Conservation (phyloP, 2,888 invertebrate genomes). For the Aricia artaxerxes region DNA sequence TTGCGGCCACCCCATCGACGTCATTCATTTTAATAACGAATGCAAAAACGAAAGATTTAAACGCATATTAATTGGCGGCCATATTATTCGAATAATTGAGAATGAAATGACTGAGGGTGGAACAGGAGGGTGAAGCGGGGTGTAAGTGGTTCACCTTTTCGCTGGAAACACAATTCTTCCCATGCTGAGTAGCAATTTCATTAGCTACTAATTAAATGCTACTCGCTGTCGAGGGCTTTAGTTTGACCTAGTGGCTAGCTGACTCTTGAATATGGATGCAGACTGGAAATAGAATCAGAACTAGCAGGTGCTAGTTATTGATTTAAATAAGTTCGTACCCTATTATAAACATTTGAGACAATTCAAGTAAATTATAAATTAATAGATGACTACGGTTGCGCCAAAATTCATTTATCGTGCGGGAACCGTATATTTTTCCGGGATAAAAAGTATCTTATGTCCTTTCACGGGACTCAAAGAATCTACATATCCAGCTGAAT, state of each 20-base stretch:
- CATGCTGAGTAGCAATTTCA: slow-evolving; percentile 13
- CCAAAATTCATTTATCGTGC: too few species aligned
- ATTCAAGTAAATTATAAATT: not conserved
- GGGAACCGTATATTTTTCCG: too few species aligned
- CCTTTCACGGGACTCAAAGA: too few species aligned
- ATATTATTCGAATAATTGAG: slow-evolving; percentile 19
- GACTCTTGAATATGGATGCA: slow-evolving; percentile 17
- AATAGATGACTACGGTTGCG: too few species aligned
- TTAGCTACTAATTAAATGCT: slow-evolving; percentile 18
- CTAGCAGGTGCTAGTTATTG: not conserved
- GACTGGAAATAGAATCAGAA: not conserved
- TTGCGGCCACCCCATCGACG: not conserved
- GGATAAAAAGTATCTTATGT: too few species aligned
- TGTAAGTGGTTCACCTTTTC: not conserved
- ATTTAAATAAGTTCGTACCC: too few species aligned
- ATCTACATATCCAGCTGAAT: too few species aligned
- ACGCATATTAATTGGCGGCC: slow-evolving; percentile 2
- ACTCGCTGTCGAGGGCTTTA: slow-evolving; percentile 9
- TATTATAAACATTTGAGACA: not conserved
- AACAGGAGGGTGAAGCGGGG: not conserved
- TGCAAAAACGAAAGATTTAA: slow-evolving; percentile 11
- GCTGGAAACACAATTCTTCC: slow-evolving; percentile 12
- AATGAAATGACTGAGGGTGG: not conserved
- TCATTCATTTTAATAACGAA: slow-evolving; percentile 9
- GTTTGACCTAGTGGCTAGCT: slow-evolving; percentile 19